Percentiles rank a stretch among this genome's conserved stretches.
phyloP scores from a whole-genome alignment of 2,797 vertebrate species.

The Graptemys geographica region DNA sequence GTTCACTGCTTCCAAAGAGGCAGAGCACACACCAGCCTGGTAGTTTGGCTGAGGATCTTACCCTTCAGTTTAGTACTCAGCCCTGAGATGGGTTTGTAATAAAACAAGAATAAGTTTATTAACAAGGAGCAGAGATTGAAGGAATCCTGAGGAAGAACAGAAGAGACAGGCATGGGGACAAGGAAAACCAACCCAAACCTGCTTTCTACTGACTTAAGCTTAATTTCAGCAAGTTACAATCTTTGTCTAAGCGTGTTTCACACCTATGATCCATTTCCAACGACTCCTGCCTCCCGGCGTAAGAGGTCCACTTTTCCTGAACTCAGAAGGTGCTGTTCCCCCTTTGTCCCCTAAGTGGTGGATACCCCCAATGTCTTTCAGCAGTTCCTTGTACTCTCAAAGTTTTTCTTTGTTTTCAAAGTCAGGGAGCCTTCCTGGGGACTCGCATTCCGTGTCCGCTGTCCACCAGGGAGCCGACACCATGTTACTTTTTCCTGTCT shows the following conservation, averaged over 20 bases:
- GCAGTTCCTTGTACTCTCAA: no score
- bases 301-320: background rate
- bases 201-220: background rate
- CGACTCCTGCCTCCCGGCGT: background rate
- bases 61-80: no score
- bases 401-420: background rate
- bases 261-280: background rate
- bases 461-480: background rate
- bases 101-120: background rate
- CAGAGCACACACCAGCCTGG: background rate
- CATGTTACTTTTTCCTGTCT: background rate
- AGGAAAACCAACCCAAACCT: background rate
- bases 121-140: background rate
- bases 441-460: background rate
- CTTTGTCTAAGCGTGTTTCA: background rate
- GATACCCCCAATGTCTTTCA: background rate
- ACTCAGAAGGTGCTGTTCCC: background rate
- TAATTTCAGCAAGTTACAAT: background rate
- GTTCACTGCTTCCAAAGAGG: background rate
- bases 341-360: background rate
- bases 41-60: background rate
- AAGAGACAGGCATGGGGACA: background rate
- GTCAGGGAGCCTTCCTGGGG: background rate
- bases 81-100: background rate
- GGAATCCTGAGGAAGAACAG: background rate